Evolutionary conservation across 2,888 invertebrate genomes (phyloP).

Genomic region (Parelbella ahira): DNA sequence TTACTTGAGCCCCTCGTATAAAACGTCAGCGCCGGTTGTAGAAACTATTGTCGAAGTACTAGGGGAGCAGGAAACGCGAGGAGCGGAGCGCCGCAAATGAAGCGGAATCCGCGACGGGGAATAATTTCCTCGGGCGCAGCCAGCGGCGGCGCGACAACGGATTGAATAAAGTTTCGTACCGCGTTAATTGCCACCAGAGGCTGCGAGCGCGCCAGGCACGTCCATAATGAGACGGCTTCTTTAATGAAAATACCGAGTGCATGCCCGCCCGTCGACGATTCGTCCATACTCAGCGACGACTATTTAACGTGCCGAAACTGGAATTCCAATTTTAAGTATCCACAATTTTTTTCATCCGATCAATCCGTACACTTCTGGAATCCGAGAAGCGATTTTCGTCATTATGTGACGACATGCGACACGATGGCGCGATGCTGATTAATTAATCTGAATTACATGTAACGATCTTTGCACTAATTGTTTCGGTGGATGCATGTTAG

Average conservation of each 20-base stretch:
- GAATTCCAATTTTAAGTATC: slow-evolving; percentile 13
- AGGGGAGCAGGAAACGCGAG: slow-evolving; percentile 37
- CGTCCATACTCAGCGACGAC: slow-evolving; percentile 6
- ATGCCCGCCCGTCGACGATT: slow-evolving; percentile 32
- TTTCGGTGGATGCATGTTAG: neutral
- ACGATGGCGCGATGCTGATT: too few relatives aligned
- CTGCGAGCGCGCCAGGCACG: slow-evolving; percentile 51
- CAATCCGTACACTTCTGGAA: slow-evolving; percentile 12
- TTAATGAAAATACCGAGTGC: slow-evolving; percentile 71
- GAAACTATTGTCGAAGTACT: slow-evolving; percentile 33
- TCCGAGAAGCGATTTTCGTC: slow-evolving; percentile 3
- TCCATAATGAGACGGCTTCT: slow-evolving; percentile 74
- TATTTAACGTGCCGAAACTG: slow-evolving; percentile 12
- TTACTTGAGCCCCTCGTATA: too few relatives aligned
- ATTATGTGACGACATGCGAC: slow-evolving; percentile 2
- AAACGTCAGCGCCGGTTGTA: too few relatives aligned
- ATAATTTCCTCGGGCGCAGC: slow-evolving; percentile 49
- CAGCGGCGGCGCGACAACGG: slow-evolving; percentile 42
- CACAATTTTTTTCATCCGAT: slow-evolving; percentile 13
- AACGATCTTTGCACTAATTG: slow-evolving; percentile 1
- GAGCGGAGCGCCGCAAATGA: slow-evolving; percentile 44
- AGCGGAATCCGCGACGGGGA: slow-evolving; percentile 51
- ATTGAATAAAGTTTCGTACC: slow-evolving; percentile 68
- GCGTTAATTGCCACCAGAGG: slow-evolving; percentile 66
- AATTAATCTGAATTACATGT: too few relatives aligned